A percentile compares a stretch with the other conserved stretches of the same genome.
Conservation (phyloP, 23 tunicate genomes). For the Pegea sp. region DNA sequence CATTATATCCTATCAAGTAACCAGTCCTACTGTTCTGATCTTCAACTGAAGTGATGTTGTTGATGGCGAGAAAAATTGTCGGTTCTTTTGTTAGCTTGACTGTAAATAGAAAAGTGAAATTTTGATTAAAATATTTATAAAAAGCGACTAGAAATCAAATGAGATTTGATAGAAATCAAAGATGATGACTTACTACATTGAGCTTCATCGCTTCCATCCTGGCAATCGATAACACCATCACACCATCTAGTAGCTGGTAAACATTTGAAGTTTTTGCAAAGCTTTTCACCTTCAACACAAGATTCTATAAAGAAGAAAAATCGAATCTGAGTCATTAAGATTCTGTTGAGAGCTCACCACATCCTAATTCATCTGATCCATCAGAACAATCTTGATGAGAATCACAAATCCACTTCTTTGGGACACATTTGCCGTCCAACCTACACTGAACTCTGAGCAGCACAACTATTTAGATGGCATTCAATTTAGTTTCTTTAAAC, state of each 20-base stretch:
- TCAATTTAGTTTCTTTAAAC: too few relatives aligned
- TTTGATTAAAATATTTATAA: too few relatives aligned
- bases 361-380: slow-evolving; percentile 27
- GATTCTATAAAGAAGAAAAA: slow-evolving; percentile 12
- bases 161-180: neutral
- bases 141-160: too few relatives aligned
- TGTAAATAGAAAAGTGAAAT: too few relatives aligned
- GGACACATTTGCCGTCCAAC: slow-evolving; percentile 10
- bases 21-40: slow-evolving; percentile 6
- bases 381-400: slow-evolving; percentile 34
- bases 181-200: slow-evolving; percentile 26
- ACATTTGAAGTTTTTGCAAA: slow-evolving; percentile 35
- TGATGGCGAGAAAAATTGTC: too few relatives aligned
- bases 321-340: too few relatives aligned
- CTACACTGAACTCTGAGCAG: slow-evolving; percentile 33
- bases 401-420: slow-evolving; percentile 31
- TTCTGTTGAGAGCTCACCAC: too few relatives aligned
- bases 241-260: slow-evolving; percentile 29
- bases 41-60: neutral
- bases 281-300: slow-evolving; percentile 16
- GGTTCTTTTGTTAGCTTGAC: too few relatives aligned
- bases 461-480: too few relatives aligned
- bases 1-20: slow-evolving; percentile 16
- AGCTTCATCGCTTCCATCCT: slow-evolving; percentile 72
- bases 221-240: slow-evolving; percentile 49